These are phyloP conservation scores for Scaptomyza cyrtandrae DNA, from an alignment of 2,888 invertebrate genomes.

Conservation along the genomic window DNA sequence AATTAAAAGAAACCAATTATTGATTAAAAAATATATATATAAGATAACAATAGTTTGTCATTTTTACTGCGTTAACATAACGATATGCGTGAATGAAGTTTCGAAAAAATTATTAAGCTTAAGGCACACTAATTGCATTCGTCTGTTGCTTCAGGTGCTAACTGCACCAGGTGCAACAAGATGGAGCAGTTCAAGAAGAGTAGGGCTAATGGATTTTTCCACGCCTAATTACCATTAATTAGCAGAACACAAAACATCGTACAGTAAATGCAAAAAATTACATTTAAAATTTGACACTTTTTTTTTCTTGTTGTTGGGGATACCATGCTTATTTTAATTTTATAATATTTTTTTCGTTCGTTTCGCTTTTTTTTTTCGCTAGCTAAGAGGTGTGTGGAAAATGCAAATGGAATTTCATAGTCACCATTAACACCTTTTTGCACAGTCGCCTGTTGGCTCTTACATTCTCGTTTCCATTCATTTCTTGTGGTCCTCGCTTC, in stretches of 20 bases:
- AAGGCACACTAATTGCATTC: constrained; percentile 32
- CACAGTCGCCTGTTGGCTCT: constrained; percentile 45
- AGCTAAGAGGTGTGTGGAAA: constrained; percentile 47
- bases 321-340: constrained; percentile 49
- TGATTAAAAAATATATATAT: background rate
- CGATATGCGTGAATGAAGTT: background rate
- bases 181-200: background rate
- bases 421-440: constrained; percentile 79
- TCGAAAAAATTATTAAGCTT: background rate
- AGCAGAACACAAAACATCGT: constrained; percentile 30
- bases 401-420: constrained; percentile 81
- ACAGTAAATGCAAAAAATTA: constrained; percentile 49
- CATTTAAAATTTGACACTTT: constrained; percentile 65
- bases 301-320: constrained; percentile 15
- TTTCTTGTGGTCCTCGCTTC: constrained; percentile 34
- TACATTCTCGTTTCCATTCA: constrained; percentile 51
- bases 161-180: constrained; percentile 16
- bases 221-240: constrained; percentile 79
- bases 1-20: no score
- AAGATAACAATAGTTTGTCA: background rate
- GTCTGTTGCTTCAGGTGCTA: constrained; percentile 33
- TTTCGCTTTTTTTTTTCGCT: constrained; percentile 31
- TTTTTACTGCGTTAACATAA: background rate
- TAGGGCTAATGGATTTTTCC: constrained; percentile 73
- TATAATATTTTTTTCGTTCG: constrained; percentile 27